phyloP scores from a whole-genome alignment of 2,797 vertebrate species.

The Sciurus carolinensis region DNA sequence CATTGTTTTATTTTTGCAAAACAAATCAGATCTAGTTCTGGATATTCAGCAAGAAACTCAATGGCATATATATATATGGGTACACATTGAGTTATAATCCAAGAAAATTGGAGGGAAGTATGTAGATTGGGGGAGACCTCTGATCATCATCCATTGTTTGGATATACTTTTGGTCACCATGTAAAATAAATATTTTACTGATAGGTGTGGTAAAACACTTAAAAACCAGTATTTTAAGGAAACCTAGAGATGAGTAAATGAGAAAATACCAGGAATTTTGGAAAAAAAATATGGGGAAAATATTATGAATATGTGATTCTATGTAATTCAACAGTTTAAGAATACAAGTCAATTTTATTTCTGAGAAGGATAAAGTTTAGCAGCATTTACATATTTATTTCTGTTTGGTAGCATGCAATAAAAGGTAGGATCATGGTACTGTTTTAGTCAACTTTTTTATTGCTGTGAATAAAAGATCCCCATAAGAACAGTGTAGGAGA shows the following conservation, averaged over 20 bases:
- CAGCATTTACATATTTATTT: conserved; percentile 12
- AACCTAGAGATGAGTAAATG: background rate
- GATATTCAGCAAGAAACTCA: background rate
- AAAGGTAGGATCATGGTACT: background rate
- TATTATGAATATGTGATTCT: background rate
- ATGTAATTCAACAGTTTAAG: conserved; percentile 24
- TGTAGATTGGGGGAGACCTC: rapidly evolving
- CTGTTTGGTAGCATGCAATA: background rate
- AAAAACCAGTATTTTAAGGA: background rate
- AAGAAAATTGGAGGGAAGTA: background rate
- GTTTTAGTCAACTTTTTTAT: too few species aligned
- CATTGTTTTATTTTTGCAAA: background rate
- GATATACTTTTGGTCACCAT: background rate
- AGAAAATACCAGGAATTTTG: background rate
- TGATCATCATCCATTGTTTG: background rate
- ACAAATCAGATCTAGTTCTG: background rate
- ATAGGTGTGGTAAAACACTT: background rate
- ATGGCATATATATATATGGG: background rate
- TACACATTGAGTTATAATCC: background rate
- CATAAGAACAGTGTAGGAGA: too few species aligned
- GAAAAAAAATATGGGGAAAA: background rate
- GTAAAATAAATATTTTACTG: background rate
- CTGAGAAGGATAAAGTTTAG: background rate
- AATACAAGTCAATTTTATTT: background rate
- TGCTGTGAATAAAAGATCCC: too few species aligned